A percentile compares a stretch with the other conserved stretches of the same genome.
Conservation (phyloP, 2,888 invertebrate genomes). For the Odontothrips loti region DNA sequence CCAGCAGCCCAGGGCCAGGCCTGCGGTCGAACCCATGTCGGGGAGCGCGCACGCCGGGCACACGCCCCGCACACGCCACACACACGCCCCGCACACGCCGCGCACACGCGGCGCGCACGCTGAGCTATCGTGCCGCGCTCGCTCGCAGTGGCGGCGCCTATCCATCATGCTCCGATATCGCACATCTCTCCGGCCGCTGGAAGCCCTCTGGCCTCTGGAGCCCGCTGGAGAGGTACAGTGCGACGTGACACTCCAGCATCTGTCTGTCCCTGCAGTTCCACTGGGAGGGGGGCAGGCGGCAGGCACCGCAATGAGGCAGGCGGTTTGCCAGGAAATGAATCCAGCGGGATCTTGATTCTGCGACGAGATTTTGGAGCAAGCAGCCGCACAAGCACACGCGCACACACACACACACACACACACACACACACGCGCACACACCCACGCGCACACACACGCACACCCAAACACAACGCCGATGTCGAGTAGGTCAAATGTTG, state of each 20-base stretch:
- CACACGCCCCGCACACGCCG: too few relatives aligned
- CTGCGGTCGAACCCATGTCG: background rate
- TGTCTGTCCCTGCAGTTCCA: background rate
- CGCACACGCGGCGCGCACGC: background rate
- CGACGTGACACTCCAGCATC: background rate
- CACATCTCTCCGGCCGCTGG: background rate
- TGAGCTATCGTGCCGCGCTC: constrained; percentile 1
- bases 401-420: too few relatives aligned
- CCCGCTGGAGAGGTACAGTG: background rate
- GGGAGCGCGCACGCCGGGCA: background rate
- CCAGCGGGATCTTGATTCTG: constrained; percentile 2
- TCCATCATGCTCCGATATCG: constrained; percentile 24
- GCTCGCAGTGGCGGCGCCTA: background rate
- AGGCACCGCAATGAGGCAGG: too few relatives aligned
- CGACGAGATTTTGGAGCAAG: background rate
- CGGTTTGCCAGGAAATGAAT: background rate
- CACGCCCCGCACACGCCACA: background rate
- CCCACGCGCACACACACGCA: too few relatives aligned
- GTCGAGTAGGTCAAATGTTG: too few relatives aligned
- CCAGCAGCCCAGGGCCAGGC: background rate
- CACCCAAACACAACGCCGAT: too few relatives aligned
- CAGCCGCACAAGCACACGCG: too few relatives aligned
- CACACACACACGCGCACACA: too few relatives aligned
- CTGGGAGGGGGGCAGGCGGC: background rate
- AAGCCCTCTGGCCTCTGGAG: background rate